These are phyloP conservation scores for Archips crataeganus DNA, from an alignment of 2,888 invertebrate species.

Conservation along the genomic window DNA sequence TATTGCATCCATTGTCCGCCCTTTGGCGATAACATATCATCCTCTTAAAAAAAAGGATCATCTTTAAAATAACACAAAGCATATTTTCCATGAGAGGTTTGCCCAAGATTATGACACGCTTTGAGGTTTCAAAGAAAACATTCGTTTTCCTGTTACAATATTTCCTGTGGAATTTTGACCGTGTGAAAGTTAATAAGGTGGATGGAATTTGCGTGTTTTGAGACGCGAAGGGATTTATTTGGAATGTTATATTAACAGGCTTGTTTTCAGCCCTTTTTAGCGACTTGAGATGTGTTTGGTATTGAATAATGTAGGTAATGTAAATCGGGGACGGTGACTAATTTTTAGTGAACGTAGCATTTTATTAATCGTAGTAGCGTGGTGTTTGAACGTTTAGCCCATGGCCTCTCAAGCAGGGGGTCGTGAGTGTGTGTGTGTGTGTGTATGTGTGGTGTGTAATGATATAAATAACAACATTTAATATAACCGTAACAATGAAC, in stretches of 20 bases:
- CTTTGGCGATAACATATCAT: constrained; percentile 2
- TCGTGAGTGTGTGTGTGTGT: too few species aligned
- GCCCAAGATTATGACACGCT: neutral
- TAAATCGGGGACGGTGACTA: too few species aligned
- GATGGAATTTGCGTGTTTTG: neutral
- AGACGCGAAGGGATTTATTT: neutral
- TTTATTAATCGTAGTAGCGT: too few species aligned
- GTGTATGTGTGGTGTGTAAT: too few species aligned
- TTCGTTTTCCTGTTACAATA: neutral
- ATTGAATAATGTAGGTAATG: too few species aligned
- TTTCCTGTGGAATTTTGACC: neutral
- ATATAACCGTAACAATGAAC: too few species aligned
- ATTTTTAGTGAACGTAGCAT: too few species aligned
- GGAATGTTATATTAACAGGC: neutral
- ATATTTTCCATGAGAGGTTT: neutral
- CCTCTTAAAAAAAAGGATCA: constrained; percentile 1
- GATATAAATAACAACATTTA: too few species aligned
- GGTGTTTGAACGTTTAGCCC: too few species aligned
- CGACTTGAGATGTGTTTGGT: too few species aligned
- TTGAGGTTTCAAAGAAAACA: neutral
- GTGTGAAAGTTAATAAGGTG: constrained; percentile 2
- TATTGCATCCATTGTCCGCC: too few species aligned
- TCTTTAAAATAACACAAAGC: neutral
- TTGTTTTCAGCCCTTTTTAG: neutral
- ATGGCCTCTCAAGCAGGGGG: too few species aligned